phyloP scores from a whole-genome alignment of 2,797 vertebrate species.

The Rhodeus uyekii region DNA sequence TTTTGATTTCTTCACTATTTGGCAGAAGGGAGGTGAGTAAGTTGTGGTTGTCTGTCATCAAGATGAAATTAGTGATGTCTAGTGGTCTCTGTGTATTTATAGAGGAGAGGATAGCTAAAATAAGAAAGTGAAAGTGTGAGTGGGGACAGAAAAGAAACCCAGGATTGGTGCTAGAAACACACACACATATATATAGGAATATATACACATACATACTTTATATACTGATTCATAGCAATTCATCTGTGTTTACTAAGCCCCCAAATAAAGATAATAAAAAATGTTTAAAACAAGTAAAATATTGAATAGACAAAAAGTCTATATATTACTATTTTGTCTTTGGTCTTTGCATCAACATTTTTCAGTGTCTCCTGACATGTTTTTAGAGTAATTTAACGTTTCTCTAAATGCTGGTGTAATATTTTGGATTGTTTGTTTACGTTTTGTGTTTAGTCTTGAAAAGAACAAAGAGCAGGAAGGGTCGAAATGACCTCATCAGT shows the following conservation, averaged over 20 bases:
- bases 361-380: too few species aligned
- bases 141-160: not conserved
- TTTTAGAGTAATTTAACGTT: too few species aligned
- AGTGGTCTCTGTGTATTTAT: not conserved
- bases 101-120: not conserved
- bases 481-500: constrained; percentile 90
- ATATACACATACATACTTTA: too few species aligned
- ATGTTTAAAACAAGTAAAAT: too few species aligned
- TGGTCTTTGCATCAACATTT: too few species aligned
- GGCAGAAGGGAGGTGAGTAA: constrained; percentile 47
- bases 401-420: not conserved
- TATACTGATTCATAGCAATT: too few species aligned
- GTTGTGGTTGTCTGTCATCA: constrained; percentile 55
- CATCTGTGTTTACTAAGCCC: too few species aligned
- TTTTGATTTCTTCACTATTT: not conserved
- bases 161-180: too few species aligned
- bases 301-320: too few species aligned
- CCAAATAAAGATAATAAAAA: too few species aligned
- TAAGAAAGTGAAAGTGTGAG: not conserved
- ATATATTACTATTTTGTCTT: too few species aligned
- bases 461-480: constrained; percentile 88
- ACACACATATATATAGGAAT: too few species aligned
- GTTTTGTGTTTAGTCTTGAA: constrained; percentile 84
- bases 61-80: constrained; percentile 51
- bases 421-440: not conserved